These are phyloP conservation scores for Psophia crepitans DNA, from an alignment of 2,113 vertebrate species.

Conservation along the genomic window DNA sequence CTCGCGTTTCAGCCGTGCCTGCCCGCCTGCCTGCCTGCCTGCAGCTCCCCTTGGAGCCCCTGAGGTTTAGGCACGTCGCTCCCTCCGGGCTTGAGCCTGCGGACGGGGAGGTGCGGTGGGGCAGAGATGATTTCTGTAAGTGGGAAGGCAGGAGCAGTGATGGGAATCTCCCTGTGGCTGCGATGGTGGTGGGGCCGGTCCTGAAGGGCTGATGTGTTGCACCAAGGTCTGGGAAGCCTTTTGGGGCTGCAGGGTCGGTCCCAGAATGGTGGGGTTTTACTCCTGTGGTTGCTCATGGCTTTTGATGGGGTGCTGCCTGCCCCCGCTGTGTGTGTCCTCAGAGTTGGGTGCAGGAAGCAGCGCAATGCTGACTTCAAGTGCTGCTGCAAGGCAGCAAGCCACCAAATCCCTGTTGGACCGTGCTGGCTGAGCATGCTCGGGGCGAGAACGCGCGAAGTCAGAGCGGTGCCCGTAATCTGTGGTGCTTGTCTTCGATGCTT, in stretches of 20 bases:
- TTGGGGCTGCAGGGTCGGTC: accelerated
- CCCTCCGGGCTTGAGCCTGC: neutral
- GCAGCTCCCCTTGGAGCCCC: neutral
- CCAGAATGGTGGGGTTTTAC: accelerated
- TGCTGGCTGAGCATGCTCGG: neutral
- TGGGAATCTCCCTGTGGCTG: neutral
- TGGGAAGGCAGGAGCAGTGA: neutral
- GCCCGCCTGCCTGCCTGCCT: neutral
- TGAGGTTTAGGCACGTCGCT: accelerated
- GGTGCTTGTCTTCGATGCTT: neutral
- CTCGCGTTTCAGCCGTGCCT: neutral
- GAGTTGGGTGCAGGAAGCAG: neutral
- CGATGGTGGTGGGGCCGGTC: neutral
- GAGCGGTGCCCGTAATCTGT: neutral
- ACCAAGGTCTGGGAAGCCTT: neutral
- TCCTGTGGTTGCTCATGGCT: accelerated
- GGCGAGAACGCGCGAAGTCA: neutral
- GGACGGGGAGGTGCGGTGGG: accelerated
- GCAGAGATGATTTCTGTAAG: neutral
- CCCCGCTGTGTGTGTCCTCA: accelerated
- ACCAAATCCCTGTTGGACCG: neutral
- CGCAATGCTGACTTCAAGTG: neutral
- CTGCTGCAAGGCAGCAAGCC: neutral
- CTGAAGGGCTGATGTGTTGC: neutral
- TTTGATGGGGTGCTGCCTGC: neutral